phyloP scores from a whole-genome alignment of 2,888 invertebrate species.

The Napeogenes inachia region DNA sequence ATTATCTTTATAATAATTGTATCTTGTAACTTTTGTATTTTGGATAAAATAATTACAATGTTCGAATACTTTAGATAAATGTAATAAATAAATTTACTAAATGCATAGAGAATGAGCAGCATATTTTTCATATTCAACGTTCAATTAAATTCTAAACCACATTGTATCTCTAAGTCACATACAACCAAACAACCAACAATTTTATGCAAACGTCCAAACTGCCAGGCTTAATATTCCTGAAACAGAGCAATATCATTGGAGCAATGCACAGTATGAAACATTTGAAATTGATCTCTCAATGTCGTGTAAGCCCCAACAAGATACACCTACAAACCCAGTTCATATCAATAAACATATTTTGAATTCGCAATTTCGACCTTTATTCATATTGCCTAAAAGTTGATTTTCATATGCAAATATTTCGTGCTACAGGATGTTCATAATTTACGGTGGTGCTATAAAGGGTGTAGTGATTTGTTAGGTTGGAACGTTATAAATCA shows the following conservation, averaged over 20 bases:
- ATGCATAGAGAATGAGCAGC: no score
- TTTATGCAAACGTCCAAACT: neutral
- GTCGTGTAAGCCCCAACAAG: constrained; percentile 21
- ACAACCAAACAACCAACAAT: constrained; percentile 1
- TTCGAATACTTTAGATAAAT: no score
- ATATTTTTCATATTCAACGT: neutral
- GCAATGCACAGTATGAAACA: constrained; percentile 6
- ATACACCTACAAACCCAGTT: constrained; percentile 12
- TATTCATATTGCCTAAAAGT: constrained; percentile 2
- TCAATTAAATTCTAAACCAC: neutral
- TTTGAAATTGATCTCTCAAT: constrained; percentile 23
- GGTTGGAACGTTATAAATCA: constrained; percentile 32
- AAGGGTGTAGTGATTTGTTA: constrained; percentile 34
- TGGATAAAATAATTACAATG: no score
- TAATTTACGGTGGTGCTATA: constrained; percentile 23
- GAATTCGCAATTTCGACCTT: constrained; percentile 3
- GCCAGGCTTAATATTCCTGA: neutral
- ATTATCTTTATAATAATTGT: no score
- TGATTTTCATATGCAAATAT: constrained; percentile 1
- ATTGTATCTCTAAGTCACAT: neutral
- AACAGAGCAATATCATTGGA: constrained; percentile 4
- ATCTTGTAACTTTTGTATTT: no score
- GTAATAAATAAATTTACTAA: no score
- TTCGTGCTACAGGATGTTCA: constrained; percentile 14
- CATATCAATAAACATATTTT: constrained; percentile 11